A percentile compares a stretch with the other conserved stretches of the same genome.
Evolutionary conservation across 1,140 invertebrate genomes (phyloP).

Genomic region (Conopomorpha cramerella): DNA sequence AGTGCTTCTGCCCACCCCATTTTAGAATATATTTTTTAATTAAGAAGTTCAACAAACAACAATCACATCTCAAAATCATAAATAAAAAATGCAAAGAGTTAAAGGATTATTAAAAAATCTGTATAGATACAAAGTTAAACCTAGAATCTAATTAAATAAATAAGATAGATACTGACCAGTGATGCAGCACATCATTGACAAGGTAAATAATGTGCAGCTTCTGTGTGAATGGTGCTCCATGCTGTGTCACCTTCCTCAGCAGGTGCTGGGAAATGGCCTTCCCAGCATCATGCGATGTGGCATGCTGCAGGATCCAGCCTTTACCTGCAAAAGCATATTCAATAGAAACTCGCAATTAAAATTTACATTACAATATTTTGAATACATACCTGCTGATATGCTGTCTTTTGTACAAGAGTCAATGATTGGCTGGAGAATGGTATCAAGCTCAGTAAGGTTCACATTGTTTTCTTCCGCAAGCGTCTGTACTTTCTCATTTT

Average conservation of each 20-base stretch:
- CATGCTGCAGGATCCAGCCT: slow-evolving; percentile 91
- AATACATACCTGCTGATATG: slow-evolving; percentile 65
- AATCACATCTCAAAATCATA: too few relatives aligned
- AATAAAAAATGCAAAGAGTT: too few relatives aligned
- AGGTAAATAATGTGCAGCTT: slow-evolving; percentile 97
- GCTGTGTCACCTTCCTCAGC: slow-evolving; percentile 73
- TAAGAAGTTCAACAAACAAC: too few relatives aligned
- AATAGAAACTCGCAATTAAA: slow-evolving; percentile 9
- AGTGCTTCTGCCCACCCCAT: too few relatives aligned
- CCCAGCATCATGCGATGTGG: slow-evolving; percentile 74
- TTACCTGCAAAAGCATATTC: too few relatives aligned
- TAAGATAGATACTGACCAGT: slow-evolving; percentile 79
- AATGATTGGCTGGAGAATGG: slow-evolving; percentile 90
- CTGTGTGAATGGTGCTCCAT: slow-evolving; percentile 81
- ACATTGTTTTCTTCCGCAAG: slow-evolving; percentile 80
- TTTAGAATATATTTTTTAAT: too few relatives aligned
- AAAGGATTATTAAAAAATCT: too few relatives aligned
- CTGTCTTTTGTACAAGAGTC: slow-evolving; percentile 98
- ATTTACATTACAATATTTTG: slow-evolving; percentile 19
- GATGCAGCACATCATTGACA: slow-evolving; percentile 96
- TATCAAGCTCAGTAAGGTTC: slow-evolving; percentile 79
- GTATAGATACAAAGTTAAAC: too few relatives aligned
- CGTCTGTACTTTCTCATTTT: slow-evolving; percentile 74
- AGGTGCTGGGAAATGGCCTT: slow-evolving; percentile 84
- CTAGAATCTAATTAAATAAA: too few relatives aligned